A percentile compares a stretch with the other conserved stretches of the same genome.
phyloP scores from a whole-genome alignment of 2,113 vertebrate genomes.

The Blennius ocellaris region DNA sequence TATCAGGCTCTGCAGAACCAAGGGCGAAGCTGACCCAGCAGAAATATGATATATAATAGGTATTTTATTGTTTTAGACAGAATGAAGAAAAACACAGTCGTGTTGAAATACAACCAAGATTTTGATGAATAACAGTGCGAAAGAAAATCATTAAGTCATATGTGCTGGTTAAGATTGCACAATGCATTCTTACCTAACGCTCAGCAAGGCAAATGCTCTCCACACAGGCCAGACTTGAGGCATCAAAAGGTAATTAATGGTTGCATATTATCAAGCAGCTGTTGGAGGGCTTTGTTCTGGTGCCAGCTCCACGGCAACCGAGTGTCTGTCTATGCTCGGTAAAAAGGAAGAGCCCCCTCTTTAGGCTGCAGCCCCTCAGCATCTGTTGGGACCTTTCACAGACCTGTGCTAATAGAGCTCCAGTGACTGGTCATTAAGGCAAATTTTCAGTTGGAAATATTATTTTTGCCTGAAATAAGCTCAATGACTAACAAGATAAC shows the following conservation, averaged over 20 bases:
- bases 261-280: slow-evolving; percentile 77
- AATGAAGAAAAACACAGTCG: slow-evolving; percentile 5
- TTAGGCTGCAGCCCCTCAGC: slow-evolving; percentile 47
- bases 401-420: slow-evolving; percentile 17
- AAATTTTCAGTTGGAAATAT: neutral
- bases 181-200: slow-evolving; percentile 42
- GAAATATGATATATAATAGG: neutral
- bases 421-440: neutral
- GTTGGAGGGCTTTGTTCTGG: slow-evolving; percentile 72
- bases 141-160: slow-evolving; percentile 20
- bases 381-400: slow-evolving; percentile 54
- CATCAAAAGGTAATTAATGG: slow-evolving; percentile 78
- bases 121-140: slow-evolving; percentile 18
- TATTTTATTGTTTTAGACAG: neutral
- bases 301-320: slow-evolving; percentile 63
- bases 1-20: slow-evolving; percentile 25
- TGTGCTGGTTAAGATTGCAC: slow-evolving; percentile 42
- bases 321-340: slow-evolving; percentile 50
- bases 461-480: slow-evolving; percentile 7
- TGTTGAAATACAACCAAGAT: slow-evolving; percentile 10
- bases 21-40: slow-evolving; percentile 16
- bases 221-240: slow-evolving; percentile 66
- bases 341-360: slow-evolving; percentile 42
- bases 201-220: slow-evolving; percentile 36
- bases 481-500: slow-evolving; percentile 7